These are phyloP conservation scores for Ifrita kowaldi DNA, from an alignment of 2,113 vertebrate genomes.

Conservation along the genomic window DNA sequence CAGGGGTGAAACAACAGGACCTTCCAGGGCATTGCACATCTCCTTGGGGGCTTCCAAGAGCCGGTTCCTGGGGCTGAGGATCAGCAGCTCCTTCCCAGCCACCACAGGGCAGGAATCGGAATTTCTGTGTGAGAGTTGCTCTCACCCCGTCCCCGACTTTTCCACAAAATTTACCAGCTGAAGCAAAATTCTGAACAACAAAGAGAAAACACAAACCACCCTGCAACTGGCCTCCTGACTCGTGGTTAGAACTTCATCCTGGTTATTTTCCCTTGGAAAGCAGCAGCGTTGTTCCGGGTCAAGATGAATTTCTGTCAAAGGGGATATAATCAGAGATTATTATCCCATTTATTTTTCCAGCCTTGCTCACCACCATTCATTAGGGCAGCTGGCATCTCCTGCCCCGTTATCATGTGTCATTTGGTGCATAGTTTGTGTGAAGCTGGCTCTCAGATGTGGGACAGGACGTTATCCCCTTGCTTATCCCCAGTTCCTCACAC, in stretches of 20 bases:
- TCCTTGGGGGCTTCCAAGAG: background rate
- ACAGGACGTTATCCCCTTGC: background rate
- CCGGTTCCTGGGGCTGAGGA: background rate
- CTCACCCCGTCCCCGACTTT: background rate
- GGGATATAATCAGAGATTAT: constrained; percentile 23
- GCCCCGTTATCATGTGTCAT: constrained; percentile 30
- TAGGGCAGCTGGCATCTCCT: constrained; percentile 26
- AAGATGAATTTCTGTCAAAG: constrained; percentile 32
- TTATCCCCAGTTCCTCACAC: background rate
- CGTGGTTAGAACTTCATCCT: background rate
- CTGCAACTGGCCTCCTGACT: background rate
- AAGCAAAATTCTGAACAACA: background rate
- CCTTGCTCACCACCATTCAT: background rate
- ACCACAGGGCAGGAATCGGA: background rate
- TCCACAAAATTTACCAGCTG: background rate
- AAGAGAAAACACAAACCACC: constrained; percentile 17
- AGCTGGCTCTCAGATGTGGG: constrained; percentile 41
- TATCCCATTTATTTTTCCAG: constrained; percentile 46
- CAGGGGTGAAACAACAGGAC: background rate
- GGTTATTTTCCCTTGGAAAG: constrained; percentile 40
- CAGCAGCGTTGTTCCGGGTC: constrained; percentile 17
- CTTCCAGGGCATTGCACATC: background rate
- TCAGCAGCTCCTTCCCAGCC: background rate
- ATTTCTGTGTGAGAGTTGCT: background rate
- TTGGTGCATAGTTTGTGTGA: constrained; percentile 8